Evolutionary conservation across 2,797 vertebrate genomes (phyloP).

Genomic region (Mus minutoides): DNA sequence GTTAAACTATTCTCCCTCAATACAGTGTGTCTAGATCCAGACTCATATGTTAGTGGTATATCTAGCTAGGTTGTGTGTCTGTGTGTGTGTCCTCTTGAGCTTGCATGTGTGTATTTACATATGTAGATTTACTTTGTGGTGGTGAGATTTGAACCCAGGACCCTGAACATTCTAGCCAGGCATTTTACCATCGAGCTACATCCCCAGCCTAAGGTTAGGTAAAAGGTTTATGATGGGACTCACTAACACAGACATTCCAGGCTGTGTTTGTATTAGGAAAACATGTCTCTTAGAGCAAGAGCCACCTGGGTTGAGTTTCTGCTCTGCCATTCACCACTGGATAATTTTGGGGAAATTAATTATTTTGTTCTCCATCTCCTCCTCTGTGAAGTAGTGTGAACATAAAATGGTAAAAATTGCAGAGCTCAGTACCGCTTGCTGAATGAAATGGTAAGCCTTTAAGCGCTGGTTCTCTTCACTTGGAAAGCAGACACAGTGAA

Average conservation of each 20-base stretch:
- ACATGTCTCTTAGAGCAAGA: neutral
- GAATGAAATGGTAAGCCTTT: neutral
- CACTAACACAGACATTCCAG: neutral
- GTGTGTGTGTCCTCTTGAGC: neutral
- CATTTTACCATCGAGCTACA: neutral
- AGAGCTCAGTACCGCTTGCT: neutral
- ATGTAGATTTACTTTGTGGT: neutral
- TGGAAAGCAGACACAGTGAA: slow-evolving; percentile 12
- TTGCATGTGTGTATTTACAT: neutral
- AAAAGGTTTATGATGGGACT: neutral
- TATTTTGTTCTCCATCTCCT: slow-evolving; percentile 29
- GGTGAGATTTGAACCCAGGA: neutral
- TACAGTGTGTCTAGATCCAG: neutral
- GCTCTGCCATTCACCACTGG: neutral
- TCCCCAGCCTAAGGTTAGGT: neutral
- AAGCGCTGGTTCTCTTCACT: neutral
- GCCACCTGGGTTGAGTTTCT: slow-evolving; percentile 16
- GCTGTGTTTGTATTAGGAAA: neutral
- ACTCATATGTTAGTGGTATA: neutral
- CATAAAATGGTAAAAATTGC: slow-evolving; percentile 7
- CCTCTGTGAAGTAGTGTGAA: slow-evolving; percentile 28
- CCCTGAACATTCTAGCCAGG: neutral
- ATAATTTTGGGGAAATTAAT: neutral
- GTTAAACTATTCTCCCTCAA: neutral
- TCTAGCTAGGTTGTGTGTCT: neutral